Percentiles rank a stretch among this genome's conserved stretches.
These are phyloP conservation scores for Alexandromys fortis DNA, from an alignment of 2,113 vertebrate species.

Conservation along the genomic window DNA sequence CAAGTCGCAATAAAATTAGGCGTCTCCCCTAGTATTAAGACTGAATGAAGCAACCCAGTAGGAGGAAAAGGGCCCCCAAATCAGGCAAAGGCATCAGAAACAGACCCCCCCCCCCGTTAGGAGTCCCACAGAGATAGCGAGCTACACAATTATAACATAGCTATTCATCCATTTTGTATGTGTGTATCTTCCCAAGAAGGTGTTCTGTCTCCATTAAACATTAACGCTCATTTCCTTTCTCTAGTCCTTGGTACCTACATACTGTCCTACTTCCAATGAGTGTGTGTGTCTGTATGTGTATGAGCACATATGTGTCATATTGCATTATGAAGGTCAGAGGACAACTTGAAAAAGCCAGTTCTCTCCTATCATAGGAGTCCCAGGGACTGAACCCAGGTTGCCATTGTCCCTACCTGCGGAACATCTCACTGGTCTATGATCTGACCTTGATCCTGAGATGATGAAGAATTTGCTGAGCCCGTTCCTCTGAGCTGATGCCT, in stretches of 20 bases:
- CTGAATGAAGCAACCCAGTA: neutral
- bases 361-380: neutral
- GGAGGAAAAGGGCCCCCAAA: neutral
- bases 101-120: neutral
- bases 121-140: neutral
- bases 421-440: neutral
- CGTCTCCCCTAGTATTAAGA: too few relatives aligned
- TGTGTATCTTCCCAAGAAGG: neutral
- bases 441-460: neutral
- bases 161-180: neutral
- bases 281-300: neutral
- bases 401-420: neutral
- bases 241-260: neutral
- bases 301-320: neutral
- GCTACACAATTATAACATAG: neutral
- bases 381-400: neutral
- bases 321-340: neutral
- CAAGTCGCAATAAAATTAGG: neutral
- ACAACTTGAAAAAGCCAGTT: neutral
- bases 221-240: neutral
- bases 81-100: neutral
- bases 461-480: neutral
- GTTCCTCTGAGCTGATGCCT: neutral
- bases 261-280: neutral
- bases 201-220: neutral